These are phyloP conservation scores for Tholera decimalis DNA, from an alignment of 2,888 invertebrate genomes.

Conservation along the genomic window DNA sequence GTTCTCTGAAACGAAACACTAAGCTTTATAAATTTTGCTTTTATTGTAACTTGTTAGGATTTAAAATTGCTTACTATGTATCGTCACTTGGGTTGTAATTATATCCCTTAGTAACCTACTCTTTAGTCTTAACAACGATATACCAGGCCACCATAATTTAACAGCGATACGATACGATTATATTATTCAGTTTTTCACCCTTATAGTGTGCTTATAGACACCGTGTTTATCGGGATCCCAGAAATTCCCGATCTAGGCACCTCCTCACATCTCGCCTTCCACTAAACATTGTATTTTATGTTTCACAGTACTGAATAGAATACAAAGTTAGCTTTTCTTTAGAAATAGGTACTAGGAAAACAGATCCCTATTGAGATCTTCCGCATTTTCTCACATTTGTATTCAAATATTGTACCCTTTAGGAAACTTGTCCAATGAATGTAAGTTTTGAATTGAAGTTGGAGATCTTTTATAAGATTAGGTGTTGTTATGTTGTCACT, in stretches of 20 bases:
- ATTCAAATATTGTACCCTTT: slow-evolving; percentile 76
- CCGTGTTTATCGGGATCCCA: slow-evolving; percentile 28
- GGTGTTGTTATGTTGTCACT: slow-evolving; percentile 37
- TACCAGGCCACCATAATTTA: slow-evolving; percentile 35
- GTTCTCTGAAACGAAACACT: too few species aligned
- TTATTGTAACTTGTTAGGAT: too few species aligned
- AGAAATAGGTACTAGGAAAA: slow-evolving; percentile 47
- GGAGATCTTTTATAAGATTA: slow-evolving; percentile 51
- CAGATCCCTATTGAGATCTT: slow-evolving; percentile 69
- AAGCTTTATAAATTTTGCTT: too few species aligned
- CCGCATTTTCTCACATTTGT: slow-evolving; percentile 71
- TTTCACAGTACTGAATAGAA: slow-evolving; percentile 46
- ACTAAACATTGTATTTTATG: slow-evolving; percentile 59
- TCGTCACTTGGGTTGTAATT: too few species aligned
- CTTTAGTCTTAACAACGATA: not conserved
- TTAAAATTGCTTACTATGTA: too few species aligned
- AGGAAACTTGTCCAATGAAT: slow-evolving; percentile 69
- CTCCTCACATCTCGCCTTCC: slow-evolving; percentile 19
- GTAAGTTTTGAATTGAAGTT: slow-evolving; percentile 60
- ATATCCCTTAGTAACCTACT: too few species aligned
- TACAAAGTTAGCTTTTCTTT: slow-evolving; percentile 54
- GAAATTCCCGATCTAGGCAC: slow-evolving; percentile 5
- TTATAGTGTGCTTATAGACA: slow-evolving; percentile 18
- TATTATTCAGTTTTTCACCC: slow-evolving; percentile 29
- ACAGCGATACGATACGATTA: slow-evolving; percentile 27